phyloP scores from a whole-genome alignment of 2,113 vertebrate species.

The Plecotus auritus region DNA sequence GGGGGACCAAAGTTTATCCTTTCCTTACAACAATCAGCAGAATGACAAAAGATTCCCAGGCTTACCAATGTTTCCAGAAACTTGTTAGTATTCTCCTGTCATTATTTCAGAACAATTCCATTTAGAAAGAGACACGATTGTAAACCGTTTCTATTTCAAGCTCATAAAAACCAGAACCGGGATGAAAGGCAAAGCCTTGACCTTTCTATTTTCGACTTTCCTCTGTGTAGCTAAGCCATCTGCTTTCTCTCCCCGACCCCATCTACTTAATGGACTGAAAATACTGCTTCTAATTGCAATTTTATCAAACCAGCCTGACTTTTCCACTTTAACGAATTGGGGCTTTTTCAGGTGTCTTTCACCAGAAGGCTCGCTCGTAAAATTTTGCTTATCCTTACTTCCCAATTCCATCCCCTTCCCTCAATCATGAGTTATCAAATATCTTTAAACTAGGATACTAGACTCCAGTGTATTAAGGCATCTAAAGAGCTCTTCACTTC shows the following conservation, averaged over 20 bases:
- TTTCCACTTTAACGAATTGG: slow-evolving; percentile 36
- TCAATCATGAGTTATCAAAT: neutral
- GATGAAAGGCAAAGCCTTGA: slow-evolving; percentile 71
- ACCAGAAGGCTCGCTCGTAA: slow-evolving; percentile 10
- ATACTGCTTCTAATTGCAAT: slow-evolving; percentile 61
- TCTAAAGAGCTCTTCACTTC: slow-evolving; percentile 1
- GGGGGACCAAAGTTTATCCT: slow-evolving; percentile 77
- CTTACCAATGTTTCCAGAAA: slow-evolving; percentile 75
- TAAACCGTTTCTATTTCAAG: slow-evolving; percentile 77
- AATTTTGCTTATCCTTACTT: neutral
- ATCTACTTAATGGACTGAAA: slow-evolving; percentile 70
- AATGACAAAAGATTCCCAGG: slow-evolving; percentile 64
- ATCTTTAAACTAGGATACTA: neutral
- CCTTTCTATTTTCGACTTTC: slow-evolving; percentile 73
- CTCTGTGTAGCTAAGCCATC: slow-evolving; percentile 67
- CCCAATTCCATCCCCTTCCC: neutral
- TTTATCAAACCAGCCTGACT: slow-evolving; percentile 45
- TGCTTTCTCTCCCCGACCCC: slow-evolving; percentile 52
- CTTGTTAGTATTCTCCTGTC: slow-evolving; percentile 73
- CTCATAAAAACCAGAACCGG: slow-evolving; percentile 68
- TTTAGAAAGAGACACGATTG: slow-evolving; percentile 68
- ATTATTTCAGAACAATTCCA: slow-evolving; percentile 72
- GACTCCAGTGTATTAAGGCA: neutral
- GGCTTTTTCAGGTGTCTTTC: neutral
- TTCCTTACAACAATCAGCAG: slow-evolving; percentile 75